A percentile compares a stretch with the other conserved stretches of the same genome.
These are phyloP conservation scores for Desmophyllum pertusum DNA, from an alignment of 92 coral and sea anemone genomes.

Conservation along the genomic window DNA sequence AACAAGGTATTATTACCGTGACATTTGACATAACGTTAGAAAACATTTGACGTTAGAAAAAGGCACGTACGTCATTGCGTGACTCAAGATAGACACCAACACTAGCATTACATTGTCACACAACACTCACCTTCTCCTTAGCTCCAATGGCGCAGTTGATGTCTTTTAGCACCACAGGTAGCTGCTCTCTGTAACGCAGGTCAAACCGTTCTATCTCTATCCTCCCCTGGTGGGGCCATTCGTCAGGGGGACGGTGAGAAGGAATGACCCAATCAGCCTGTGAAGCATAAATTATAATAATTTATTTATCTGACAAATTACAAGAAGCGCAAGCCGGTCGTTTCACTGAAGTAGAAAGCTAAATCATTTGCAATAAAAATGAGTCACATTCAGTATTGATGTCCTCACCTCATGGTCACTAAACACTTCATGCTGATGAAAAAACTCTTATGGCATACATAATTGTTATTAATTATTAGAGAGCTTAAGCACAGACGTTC, in stretches of 20 bases:
- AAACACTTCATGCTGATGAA: too few relatives aligned
- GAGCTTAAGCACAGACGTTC: too few relatives aligned
- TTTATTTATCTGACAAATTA: neutral
- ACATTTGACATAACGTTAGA: too few relatives aligned
- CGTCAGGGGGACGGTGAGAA: slow-evolving; percentile 76
- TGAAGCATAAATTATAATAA: neutral
- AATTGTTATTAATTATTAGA: too few relatives aligned
- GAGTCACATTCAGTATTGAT: too few relatives aligned
- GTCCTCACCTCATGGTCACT: too few relatives aligned
- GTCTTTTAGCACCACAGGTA: slow-evolving; percentile 72
- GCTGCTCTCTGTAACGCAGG: slow-evolving; percentile 83
- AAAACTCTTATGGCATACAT: too few relatives aligned
- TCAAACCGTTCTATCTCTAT: slow-evolving; percentile 64
- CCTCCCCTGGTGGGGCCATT: slow-evolving; percentile 93
- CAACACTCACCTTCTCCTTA: slow-evolving; percentile 79
- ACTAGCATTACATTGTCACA: neutral
- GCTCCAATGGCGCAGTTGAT: slow-evolving; percentile 65
- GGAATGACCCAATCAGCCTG: slow-evolving; percentile 90
- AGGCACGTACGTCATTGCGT: neutral
- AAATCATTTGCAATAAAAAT: too few relatives aligned
- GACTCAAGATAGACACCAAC: neutral
- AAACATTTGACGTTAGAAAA: neutral
- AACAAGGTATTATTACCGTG: too few relatives aligned
- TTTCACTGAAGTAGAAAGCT: neutral
- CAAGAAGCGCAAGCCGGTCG: neutral